Evolutionary conservation across 2,888 invertebrate genomes (phyloP), one percentile per base, ranked within the genome.

Genomic region (Leptarthrus brevirostris): DNA sequence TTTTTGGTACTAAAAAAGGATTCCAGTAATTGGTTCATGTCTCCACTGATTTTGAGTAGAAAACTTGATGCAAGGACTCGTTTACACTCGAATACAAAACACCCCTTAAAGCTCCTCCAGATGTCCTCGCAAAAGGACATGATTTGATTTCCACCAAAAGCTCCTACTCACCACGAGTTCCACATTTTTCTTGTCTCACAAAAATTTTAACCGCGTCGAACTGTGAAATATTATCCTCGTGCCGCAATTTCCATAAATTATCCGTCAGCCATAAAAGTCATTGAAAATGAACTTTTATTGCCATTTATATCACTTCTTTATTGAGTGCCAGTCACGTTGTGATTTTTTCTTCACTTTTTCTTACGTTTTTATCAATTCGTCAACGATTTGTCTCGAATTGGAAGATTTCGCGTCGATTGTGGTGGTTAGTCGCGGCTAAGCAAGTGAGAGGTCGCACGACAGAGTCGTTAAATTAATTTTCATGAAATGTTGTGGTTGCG

Each of bases 231-330:
- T 58, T 18, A 30, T 14, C 34, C 18, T 26, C 36, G 40, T 40
- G 20, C 40, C 20, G 20, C 40, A 36, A 61, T 61, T 61, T 40
- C 61, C 34, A 61, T 61, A 61, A 61, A 61, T 61, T 36, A 61
- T 26, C 66, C 10, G 12, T 16, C 16, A 8, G 47, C 66, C 44
- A 66, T 66, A 66, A 66, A 66, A 66, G 66, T 66, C 49, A 30
- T 24, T 47, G 26, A 66, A 66, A 66, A 66, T 66, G 66, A 66
- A 66, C 66, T 66, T 66, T 66, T 66, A 66, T 66, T 66, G 66
- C 66, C 66, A 30, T 44, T 66, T 66, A 47, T 66, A 72, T 58
- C 56, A 56, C 72, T 44, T 56, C 26, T 26, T 53, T 20, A 70
- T 56, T 44, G 72, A 56, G 56, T 56, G 72, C 5, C 56, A 72